Evolutionary conservation across 2,888 invertebrate genomes (phyloP), one percentile per base, ranked within the genome.

Genomic region (Prosopocoilus inquinatus): DNA sequence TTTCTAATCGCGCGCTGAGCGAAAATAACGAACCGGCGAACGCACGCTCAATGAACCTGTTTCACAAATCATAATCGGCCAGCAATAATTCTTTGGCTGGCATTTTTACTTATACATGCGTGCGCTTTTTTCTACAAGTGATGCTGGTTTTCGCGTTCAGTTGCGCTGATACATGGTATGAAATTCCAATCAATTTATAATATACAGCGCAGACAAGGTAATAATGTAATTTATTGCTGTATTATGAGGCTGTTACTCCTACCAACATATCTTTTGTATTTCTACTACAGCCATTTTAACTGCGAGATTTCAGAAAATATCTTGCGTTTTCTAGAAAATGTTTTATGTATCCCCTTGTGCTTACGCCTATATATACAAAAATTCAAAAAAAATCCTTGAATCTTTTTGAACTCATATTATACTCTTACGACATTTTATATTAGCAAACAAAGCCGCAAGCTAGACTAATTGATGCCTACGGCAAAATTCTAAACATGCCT

Each of bases 151-250:
- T 70, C 70, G 67, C 68, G 64, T 68, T 70, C 75, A 74, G 74
- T 74, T 74, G 73, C 75, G 67, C 71, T 71, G 69, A 67, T 72
- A 74, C 75, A 74, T 72, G 75, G 73, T 75, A 75, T 73, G 74
- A 75, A 75, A 75, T 76, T 75, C 76, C 76, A 75, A 75, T 76
- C 76, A 75, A 76, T 76, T 76, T 75, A 75, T 75, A 75, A 75
- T 75, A 74, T 75, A 75, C 74, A 74, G 74, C 70, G 71, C 73
- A 69, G 75, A 76, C 75, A 76, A 73, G 75, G 75, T 76, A 76
- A 76, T 76, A 75, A 76, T 75, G 75, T 76, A 76, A 76, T 76
- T 76, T 76, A 76, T 76, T 63, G 74, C 70, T 66, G 75, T 71
- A 75, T 75, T 75, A 75, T 71, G 69, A 63, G 62, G 63, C 61